Base-by-base conservation (phyloP, 2,797 vertebrate species). In the Amniataba percoides region DNA sequence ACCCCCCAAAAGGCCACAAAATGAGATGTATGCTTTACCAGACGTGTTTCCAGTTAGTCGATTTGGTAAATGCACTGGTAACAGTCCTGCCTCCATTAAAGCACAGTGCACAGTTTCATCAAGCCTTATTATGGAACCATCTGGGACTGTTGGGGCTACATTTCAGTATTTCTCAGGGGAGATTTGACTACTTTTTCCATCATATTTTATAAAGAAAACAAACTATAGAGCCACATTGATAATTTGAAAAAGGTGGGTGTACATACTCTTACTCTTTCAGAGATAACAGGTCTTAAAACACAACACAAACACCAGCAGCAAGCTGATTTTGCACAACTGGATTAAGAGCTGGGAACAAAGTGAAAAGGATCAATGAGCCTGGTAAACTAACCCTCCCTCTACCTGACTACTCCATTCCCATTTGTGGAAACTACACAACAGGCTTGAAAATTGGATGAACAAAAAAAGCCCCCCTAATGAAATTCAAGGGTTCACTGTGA, bases 401-500 rank as follows among this genome's bases (percentile, higher is more conserved):
- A 62, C 64, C 77, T 76, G 72, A 74, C 65, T 14, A 53, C 66
- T 62, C 19, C 39, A 81, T 83, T 84, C 86, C 69, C 68, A 83
- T 81, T 86, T 78, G 34, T 66, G 61, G 65, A 91, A 80, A 79
- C 40, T 62, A 75, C 56, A 85, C 60, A 77, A 71, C 59, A 60
- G 62, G 55, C 48, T 81, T 81, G 61, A 78, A 82, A 75, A 82
- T 87, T 83, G 71, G 74, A 87, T 78, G 14, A 86, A 77, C 23
- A 82, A 73, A 49, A 83, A 73, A 39, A 10, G 66, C 8, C 48
- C 52, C 49, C 15, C 36, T 78, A 86, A 91, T 90, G 65, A 82
- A 88, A 91, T 84, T 89, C 78, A 85, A 88, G 81, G 72, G 81
- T 90, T 86, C 55, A 77, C 49, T 18, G 75, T 27, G 71, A 86